Base-by-base conservation (phyloP, 2,797 vertebrate genomes). In the Typhlichthys eigenmanni region DNA sequence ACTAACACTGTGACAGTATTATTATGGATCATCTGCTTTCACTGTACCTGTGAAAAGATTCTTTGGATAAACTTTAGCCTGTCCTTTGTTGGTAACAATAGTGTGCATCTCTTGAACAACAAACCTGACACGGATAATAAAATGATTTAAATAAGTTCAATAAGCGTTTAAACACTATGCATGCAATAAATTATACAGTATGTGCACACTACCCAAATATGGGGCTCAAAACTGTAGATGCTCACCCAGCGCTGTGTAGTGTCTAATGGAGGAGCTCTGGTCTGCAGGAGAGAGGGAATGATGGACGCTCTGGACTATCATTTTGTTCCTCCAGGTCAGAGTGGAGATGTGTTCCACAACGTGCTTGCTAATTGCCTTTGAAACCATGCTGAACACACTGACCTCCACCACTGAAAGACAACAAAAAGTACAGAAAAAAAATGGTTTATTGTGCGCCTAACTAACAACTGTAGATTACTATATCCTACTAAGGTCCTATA, bases 101-200 rank as follows among this genome's bases (percentile, higher is more conserved):
- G 76, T 0, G 96, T 97, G 66, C 94, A 97, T 73, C 96, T 94
- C 85, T 96, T 98, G 67, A 96, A 93, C 71, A 98, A 78, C 74
- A 98, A 62, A 52, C 95, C 96, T 97, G 80, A 62, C 55, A 82
- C 50, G 78, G 38, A 83, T 38, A 69, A 68, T 49, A 16, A 17
- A 2, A 64, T 60, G 13, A n/a, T 55, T 61, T 59, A 29, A 16
- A 7, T 0, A 29, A 2, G 13, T n/a, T 55, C 2, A 38, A 9
- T 38, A 38, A 38, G 34, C 34, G 34, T 24, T 24, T 24, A 24
- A 53, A 53, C 2, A 53, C 4, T 38, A 9, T 2, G 6, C 12
- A 45, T 58, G 46, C 10, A 13, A 49, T 38, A n/a, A 1, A 14
- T 10, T 11, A 45, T 10, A 38, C 3, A 14, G 6, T 11, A 56